Base-by-base conservation (phyloP, 2,888 invertebrate species). In the Mythimna ferrago region DNA sequence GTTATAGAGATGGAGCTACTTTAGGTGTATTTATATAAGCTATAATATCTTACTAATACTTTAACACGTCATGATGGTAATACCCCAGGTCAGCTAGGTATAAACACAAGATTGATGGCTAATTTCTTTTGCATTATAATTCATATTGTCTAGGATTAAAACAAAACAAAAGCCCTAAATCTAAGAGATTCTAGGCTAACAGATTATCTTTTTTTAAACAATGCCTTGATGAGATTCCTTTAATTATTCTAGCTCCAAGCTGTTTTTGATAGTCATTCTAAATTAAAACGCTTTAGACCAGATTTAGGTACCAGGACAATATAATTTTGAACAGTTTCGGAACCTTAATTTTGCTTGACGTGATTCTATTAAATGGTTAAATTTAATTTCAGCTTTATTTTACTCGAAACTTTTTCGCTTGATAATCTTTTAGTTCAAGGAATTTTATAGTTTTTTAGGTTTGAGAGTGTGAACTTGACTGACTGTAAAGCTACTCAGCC, bases 201-300 rank as follows among this genome's bases (percentile, higher is more conserved):
- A 35, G 5, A 60, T 73, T 76, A 66, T 56, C 21, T 74, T 65
- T 64, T 5, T 53, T 44, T 66, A 57, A 56, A 66, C 61, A 67
- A 64, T 58, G 35, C 51, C 53, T 57, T 62, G 57, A 73, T 65
- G 69, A 76, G 72, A 81, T 71, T 76, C 63, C 32, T 71, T 71
- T 77, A 84, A 79, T 79, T 83, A 83, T 62, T 54, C 54, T 10
- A 65, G 62, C 38, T 78, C 57, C n/a, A 76, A 79, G 66, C 57
- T 60, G 32, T 53, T 73, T 80, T 81, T 70, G 19, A 56, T 58
- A 78, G 61, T 80, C 66, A 67, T 64, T 73, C 11, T 38, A 57
- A 80, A 78, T 76, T 70, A 73, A 73, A 73, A 51, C 65, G 57
- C 66, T 32, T 21, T 11, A 69, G 66, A 60, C 63, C 32, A 66